A percentile compares a stretch with the other conserved stretches of the same genome.
Evolutionary conservation across 2,797 vertebrate species (phyloP).

Genomic region (Molossus molossus): DNA sequence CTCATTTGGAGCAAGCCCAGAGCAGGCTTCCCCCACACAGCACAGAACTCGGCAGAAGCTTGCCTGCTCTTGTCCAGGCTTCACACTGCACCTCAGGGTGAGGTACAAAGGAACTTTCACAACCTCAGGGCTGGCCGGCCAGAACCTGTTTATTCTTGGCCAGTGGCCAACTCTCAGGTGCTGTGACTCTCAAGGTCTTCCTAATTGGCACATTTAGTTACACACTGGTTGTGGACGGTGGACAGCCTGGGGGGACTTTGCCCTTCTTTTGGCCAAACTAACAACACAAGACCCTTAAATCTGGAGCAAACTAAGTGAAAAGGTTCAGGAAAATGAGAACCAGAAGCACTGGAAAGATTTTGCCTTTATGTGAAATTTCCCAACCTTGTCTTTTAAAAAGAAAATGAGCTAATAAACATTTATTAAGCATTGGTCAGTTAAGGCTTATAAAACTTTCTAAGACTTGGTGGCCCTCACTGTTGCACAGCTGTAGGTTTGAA

Average conservation of each 20-base stretch:
- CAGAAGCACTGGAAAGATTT: neutral
- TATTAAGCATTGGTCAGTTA: neutral
- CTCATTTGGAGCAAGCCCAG: neutral
- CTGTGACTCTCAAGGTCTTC: slow-evolving; percentile 36
- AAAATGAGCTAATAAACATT: slow-evolving; percentile 1
- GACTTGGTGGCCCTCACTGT: neutral
- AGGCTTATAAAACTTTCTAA: slow-evolving; percentile 20
- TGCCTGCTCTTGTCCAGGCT: slow-evolving; percentile 60
- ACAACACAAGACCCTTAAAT: neutral
- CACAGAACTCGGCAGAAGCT: neutral
- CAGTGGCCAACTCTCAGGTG: slow-evolving; percentile 1
- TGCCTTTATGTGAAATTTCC: slow-evolving; percentile 29
- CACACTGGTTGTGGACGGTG: neutral
- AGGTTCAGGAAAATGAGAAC: slow-evolving; percentile 18
- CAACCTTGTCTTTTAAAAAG: neutral
- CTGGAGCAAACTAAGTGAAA: neutral
- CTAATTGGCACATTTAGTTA: neutral
- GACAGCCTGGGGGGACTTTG: neutral
- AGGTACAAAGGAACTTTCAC: slow-evolving; percentile 69
- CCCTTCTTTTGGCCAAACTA: slow-evolving; percentile 33
- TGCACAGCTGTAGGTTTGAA: neutral
- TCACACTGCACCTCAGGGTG: slow-evolving; percentile 47
- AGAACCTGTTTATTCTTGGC: slow-evolving; percentile 72
- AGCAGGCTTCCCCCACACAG: neutral
- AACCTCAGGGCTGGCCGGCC: slow-evolving; percentile 52